Evolutionary conservation across 2,888 invertebrate species (phyloP), one percentile per base, ranked within the genome.

Genomic region (Drosophila nigritarsus): DNA sequence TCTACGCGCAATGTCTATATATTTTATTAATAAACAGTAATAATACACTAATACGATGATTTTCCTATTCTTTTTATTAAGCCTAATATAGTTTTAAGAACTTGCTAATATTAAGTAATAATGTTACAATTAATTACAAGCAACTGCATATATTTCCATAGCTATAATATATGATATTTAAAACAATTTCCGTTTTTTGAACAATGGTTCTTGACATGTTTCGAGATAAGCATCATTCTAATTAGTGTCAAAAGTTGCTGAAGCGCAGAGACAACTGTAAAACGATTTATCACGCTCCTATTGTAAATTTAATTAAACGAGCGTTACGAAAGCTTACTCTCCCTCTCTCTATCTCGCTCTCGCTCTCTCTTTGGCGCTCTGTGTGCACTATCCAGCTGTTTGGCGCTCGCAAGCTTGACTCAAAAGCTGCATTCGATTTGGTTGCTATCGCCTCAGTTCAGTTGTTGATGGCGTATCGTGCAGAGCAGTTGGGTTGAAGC

Each of bases 371-470:
- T 5, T 24, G 7, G 9, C 2, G 40, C 48, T 32, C 27, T 30
- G 40, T 40, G 7, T 48, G 32, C 48, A 32, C 20, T 34, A 24
- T 65, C 67, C 85, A 71, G 85, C 78, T 74, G 73, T 38, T 81
- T 62, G 13, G 38, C 18, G 20, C 55, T 59, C 42, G 58, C 65
- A 90, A 88, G 85, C 90, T 83, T 49, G 84, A 65, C 78, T 87
- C 82, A 87, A 83, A 87, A 90, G 87, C 89, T 90, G 72, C 65
- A 32, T 29, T 24, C 38, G 40, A 20, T 5, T 49, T 34, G 36
- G 51, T 45, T 45, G 38, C 64, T 48, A 40, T 38, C 30, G 73
- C 60, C 27, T n/a, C 8, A 38, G 55, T 38, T 82, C 75, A 82
- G 82, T 82, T 73, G 76, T 61, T 59, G 75, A 48, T 71, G 75